A percentile compares a stretch with the other conserved stretches of the same genome.
These are phyloP conservation scores for Malurus elegans DNA, from an alignment of 2,113 vertebrate species.

Conservation along the genomic window DNA sequence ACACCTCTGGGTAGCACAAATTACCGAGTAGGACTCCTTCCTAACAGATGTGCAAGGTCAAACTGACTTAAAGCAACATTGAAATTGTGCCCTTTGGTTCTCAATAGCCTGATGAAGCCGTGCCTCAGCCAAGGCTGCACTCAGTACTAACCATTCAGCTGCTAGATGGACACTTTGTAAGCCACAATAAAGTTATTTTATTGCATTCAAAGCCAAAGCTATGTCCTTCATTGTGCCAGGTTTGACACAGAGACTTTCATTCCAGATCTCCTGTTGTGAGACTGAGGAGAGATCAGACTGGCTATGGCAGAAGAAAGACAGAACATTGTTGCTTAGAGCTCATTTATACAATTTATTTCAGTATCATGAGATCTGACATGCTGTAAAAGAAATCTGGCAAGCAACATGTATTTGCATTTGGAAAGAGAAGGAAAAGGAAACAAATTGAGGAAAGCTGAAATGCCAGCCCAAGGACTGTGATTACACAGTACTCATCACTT, in stretches of 20 bases:
- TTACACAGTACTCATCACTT: slow-evolving; percentile 16
- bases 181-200: not conserved
- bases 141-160: not conserved
- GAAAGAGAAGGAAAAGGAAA: slow-evolving; percentile 21
- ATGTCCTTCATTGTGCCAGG: not conserved
- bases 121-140: not conserved
- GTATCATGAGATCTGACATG: not conserved
- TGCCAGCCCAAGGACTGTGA: not conserved
- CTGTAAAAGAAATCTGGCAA: slow-evolving; percentile 9
- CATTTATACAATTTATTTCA: not conserved
- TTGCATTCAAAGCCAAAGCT: not conserved
- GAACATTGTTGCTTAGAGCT: not conserved
- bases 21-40: not conserved
- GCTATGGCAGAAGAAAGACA: not conserved
- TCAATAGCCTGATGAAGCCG: not conserved
- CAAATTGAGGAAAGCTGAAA: not conserved
- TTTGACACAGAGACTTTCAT: not conserved
- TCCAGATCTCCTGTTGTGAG: not conserved
- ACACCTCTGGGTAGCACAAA: not conserved
- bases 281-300: not conserved
- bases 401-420: slow-evolving; percentile 5
- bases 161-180: not conserved
- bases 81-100: not conserved
- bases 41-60: not conserved
- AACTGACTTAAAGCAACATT: not conserved